phyloP scores from a whole-genome alignment of 2,888 invertebrate genomes.

The Eupeodes latifasciatus region DNA sequence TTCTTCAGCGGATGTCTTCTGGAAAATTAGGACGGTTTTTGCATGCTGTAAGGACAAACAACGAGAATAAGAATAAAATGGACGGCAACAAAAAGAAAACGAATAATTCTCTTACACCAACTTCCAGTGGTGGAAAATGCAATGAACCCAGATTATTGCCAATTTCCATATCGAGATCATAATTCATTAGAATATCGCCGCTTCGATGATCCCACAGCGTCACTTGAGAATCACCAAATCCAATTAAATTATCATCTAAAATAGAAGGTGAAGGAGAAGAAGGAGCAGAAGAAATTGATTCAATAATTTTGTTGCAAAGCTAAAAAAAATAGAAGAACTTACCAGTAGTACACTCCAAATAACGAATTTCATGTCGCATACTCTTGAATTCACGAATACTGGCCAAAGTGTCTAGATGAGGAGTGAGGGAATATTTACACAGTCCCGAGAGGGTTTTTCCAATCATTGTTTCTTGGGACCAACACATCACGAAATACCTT shows the following conservation, averaged over 20 bases:
- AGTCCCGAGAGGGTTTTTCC: conserved; percentile 81
- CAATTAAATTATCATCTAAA: conserved; percentile 82
- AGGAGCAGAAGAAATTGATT: too few species aligned
- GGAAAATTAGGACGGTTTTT: conserved; percentile 63
- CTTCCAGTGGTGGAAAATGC: conserved; percentile 81
- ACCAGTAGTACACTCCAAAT: conserved; percentile 81
- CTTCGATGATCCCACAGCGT: conserved; percentile 84
- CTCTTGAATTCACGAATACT: conserved; percentile 83
- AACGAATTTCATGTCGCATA: conserved; percentile 81
- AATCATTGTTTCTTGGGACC: conserved; percentile 81
- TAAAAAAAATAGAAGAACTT: conserved; percentile 34
- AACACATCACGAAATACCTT: conserved; percentile 83
- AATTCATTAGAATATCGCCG: conserved; percentile 83
- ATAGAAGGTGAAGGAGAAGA: too few species aligned
- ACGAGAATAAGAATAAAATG: neutral
- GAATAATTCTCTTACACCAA: conserved; percentile 78
- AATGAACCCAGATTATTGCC: conserved; percentile 81
- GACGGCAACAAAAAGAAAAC: too few species aligned
- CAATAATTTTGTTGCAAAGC: too few species aligned
- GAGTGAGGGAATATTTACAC: conserved; percentile 83
- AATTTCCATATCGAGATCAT: conserved; percentile 81
- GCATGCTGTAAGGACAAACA: conserved; percentile 35
- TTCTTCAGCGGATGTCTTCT: conserved; percentile 77
- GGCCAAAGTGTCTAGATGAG: conserved; percentile 82
- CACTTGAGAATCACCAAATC: conserved; percentile 81